Evolutionary conservation across 2,888 invertebrate genomes (phyloP).

Genomic region (Colletes collaris): DNA sequence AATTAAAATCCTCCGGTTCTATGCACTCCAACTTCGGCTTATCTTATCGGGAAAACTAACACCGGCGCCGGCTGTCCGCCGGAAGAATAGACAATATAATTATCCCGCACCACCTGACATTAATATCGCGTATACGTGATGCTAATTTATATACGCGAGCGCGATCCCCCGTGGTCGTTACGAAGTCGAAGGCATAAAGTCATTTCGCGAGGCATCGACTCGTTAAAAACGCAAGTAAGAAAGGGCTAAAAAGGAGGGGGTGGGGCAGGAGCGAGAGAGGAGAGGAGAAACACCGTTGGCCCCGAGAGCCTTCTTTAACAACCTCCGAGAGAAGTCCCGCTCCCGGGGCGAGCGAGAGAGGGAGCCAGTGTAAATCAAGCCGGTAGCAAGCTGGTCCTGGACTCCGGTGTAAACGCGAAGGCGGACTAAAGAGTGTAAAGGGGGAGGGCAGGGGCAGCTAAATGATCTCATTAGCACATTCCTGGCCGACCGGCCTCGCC

Average conservation of each 20-base stretch:
- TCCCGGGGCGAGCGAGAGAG: constrained; percentile 8
- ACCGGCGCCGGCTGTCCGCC: constrained; percentile 38
- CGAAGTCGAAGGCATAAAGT: constrained; percentile 20
- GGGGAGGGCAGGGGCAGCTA: constrained; percentile 71
- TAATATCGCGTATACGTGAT: constrained; percentile 47
- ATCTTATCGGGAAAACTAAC: constrained; percentile 57
- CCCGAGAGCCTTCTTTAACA: constrained; percentile 34
- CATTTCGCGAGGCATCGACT: constrained; percentile 27
- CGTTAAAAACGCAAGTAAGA: constrained; percentile 16
- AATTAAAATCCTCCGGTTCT: constrained; percentile 59
- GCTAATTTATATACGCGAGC: constrained; percentile 41
- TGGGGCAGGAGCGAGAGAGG: neutral
- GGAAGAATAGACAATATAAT: constrained; percentile 59
- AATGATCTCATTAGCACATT: constrained; percentile 83
- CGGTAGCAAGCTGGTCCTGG: constrained; percentile 56
- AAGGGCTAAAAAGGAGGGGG: constrained; percentile 11
- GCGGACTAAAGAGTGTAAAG: constrained; percentile 66
- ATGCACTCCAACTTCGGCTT: constrained; percentile 56
- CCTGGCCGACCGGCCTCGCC: constrained; percentile 76
- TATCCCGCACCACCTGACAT: constrained; percentile 43
- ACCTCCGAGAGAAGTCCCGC: constrained; percentile 20
- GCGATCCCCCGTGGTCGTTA: constrained; percentile 16
- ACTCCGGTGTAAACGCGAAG: constrained; percentile 65
- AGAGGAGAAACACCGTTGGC: constrained; percentile 9
- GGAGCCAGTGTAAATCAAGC: constrained; percentile 74